Conservation (phyloP, 2,797 vertebrate species). For the Urosaurus nigricauda region DNA sequence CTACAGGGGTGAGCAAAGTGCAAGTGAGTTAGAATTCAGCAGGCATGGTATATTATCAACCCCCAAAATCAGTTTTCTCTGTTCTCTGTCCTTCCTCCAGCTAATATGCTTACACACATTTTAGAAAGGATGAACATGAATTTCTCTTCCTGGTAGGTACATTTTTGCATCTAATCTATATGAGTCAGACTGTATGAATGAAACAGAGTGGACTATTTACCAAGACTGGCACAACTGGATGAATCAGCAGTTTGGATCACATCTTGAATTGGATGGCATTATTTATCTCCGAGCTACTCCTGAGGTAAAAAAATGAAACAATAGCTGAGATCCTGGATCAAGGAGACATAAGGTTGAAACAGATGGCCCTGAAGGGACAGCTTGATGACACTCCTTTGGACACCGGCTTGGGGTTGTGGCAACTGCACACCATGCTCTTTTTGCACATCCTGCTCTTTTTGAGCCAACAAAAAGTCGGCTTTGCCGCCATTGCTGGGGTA, state of each 20-base stretch:
- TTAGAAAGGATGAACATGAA: not conserved
- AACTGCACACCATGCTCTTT: too few species aligned
- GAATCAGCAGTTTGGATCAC: constrained; percentile 87
- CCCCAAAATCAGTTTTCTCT: not conserved
- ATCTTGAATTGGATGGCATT: constrained; percentile 90
- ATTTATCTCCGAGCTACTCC: constrained; percentile 92
- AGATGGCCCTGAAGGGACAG: too few species aligned
- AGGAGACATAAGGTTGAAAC: too few species aligned
- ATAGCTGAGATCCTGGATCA: too few species aligned
- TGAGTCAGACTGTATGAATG: constrained; percentile 92
- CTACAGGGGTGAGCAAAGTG: too few species aligned
- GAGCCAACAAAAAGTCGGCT: too few species aligned
- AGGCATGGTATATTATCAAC: not conserved
- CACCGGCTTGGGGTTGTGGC: too few species aligned
- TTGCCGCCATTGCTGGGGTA: too few species aligned
- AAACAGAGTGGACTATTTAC: constrained; percentile 94
- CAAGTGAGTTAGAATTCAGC: too few species aligned
- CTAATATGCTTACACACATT: not conserved
- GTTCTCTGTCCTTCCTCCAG: too few species aligned
- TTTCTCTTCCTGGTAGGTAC: constrained; percentile 79
- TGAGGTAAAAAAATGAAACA: constrained; percentile 80
- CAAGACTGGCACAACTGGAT: constrained; percentile 94
- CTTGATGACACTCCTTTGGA: too few species aligned
- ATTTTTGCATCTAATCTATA: constrained; percentile 94
- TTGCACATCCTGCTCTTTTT: too few species aligned